Percentiles rank a stretch among this genome's conserved stretches.
Conservation (phyloP, 2,797 vertebrate species). For the Poecile montanus region DNA sequence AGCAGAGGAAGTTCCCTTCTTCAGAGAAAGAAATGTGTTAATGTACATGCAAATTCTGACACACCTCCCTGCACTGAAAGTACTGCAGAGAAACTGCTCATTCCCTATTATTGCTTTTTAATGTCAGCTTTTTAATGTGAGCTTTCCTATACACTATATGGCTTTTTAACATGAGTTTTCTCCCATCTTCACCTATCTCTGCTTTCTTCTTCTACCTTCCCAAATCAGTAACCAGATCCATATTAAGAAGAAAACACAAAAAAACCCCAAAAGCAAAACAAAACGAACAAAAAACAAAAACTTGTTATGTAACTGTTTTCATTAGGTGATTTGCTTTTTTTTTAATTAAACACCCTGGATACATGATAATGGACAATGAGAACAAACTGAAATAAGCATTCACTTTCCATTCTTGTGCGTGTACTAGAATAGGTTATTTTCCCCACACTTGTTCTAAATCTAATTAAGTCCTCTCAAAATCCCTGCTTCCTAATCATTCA, state of each 20-base stretch:
- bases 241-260: neutral
- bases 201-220: neutral
- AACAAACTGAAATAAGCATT: neutral
- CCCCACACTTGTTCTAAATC: neutral
- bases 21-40: neutral
- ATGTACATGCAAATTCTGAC: neutral
- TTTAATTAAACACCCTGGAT: neutral
- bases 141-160: neutral
- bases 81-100: neutral
- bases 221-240: neutral
- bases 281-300: neutral
- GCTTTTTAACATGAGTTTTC: neutral
- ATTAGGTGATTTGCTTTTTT: neutral
- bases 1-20: neutral
- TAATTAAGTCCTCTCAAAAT: neutral
- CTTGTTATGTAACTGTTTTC: neutral
- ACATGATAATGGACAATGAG: neutral
- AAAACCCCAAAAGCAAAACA: neutral
- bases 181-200: neutral
- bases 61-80: neutral
- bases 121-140: rapidly evolving
- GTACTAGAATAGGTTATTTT: neutral
- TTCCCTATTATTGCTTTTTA: neutral
- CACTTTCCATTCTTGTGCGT: neutral
- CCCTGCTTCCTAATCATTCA: neutral